Base-by-base conservation (phyloP, 2,113 vertebrate genomes). In the Silurus asotus region DNA sequence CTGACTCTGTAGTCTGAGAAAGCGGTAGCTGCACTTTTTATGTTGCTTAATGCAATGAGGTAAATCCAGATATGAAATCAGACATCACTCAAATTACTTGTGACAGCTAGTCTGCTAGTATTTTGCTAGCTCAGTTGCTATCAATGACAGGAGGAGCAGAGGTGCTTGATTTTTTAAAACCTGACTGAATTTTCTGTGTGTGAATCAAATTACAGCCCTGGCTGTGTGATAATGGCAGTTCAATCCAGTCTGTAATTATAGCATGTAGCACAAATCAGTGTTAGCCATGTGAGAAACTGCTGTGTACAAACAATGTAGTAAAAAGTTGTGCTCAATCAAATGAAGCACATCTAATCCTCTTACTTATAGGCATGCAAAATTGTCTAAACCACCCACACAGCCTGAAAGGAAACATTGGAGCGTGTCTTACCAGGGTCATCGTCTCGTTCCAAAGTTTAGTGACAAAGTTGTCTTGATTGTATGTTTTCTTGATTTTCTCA, bases 401-500 rank as follows among this genome's bases (percentile, higher is more conserved):
- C 28, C 28, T 17, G 9, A 74, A 49, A 74, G 8, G 1, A 11
- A 82, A 20, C 80, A 72, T 2, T 61, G 25, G 23, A 53, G 10
- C 25, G 14, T 55, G 4, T 45, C n/a, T 48, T 89, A 96, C 96
- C 93, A 90, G n/a, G 0, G 70, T 2, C 96, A 96, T 96, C 11
- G 94, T 94, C 53, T 20, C 0, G 2, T 95, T 3, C 95, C 95
- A 96, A 3, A 94, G 8, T 0, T 49, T 4, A 0, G 94, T 93
- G 62, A 94, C 0, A 2, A 56, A 10, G 0, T 87, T 0, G 0
- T 69, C 13, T 0, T 0, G 0, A 28, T 92, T 93, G 37, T 94
- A 95, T 0, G 89, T 1, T 0, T 6, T 0, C 51, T 19, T 0
- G 58, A 96, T 90, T 13, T 28, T 91, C 0, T 0, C 2, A 37